Evolutionary conservation across 2,888 invertebrate species (phyloP).

Genomic region (Seira musarum): DNA sequence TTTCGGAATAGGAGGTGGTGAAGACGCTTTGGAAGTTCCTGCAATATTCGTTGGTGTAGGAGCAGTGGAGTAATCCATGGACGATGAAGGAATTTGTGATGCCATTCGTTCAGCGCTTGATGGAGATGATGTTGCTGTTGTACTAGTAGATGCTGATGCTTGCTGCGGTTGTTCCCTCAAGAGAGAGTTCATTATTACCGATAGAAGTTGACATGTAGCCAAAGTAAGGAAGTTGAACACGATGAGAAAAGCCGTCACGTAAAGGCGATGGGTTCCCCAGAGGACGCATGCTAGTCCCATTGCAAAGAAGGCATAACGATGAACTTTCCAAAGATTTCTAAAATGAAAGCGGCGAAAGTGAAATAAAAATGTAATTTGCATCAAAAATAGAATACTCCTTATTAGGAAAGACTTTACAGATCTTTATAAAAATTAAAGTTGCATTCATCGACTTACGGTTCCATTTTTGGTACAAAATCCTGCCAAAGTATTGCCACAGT

Average conservation of each 20-base stretch:
- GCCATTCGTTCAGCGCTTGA: neutral
- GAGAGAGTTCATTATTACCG: constrained; percentile 29
- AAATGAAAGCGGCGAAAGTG: neutral
- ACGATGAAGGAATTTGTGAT: neutral
- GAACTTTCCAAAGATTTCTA: constrained; percentile 64
- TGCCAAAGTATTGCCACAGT: constrained; percentile 79
- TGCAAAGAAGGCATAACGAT: constrained; percentile 62
- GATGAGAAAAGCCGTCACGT: constrained; percentile 65
- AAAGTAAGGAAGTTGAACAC: constrained; percentile 63
- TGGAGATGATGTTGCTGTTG: neutral
- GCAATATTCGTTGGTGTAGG: too few species aligned
- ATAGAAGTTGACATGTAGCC: constrained; percentile 61
- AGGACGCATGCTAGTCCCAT: constrained; percentile 62
- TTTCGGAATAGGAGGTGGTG: too few species aligned
- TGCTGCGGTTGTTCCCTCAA: neutral
- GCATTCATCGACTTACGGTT: constrained; percentile 79
- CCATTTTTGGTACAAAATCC: constrained; percentile 77
- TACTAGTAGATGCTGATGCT: neutral
- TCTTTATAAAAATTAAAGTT: too few species aligned
- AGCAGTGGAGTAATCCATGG: too few species aligned
- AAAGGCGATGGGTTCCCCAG: constrained; percentile 66
- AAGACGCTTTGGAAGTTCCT: too few species aligned
- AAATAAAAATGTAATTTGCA: too few species aligned
- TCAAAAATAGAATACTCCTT: too few species aligned
- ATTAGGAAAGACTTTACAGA: too few species aligned